These are phyloP conservation scores for Diadegma fenestrale DNA, from an alignment of 2,888 invertebrate species.

Conservation along the genomic window DNA sequence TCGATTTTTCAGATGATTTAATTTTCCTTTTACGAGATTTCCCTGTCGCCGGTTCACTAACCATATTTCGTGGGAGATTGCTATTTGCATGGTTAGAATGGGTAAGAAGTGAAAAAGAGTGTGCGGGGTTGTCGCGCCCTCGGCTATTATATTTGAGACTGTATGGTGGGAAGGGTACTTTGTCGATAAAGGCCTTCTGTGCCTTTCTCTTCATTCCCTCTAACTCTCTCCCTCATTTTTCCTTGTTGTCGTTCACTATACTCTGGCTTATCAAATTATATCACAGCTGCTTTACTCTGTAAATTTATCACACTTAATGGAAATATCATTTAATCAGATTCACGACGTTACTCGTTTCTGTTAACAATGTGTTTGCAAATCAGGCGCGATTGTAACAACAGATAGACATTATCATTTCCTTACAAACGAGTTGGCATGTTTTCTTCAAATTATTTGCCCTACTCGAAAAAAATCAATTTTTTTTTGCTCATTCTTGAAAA, in stretches of 20 bases:
- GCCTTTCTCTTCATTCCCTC: background rate
- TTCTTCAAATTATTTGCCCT: background rate
- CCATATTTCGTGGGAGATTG: slow-evolving; percentile 42
- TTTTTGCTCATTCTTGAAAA: too few relatives aligned
- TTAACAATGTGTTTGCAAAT: background rate
- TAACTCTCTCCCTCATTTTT: background rate
- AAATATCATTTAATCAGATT: slow-evolving; percentile 17
- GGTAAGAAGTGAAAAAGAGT: background rate
- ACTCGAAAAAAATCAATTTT: background rate
- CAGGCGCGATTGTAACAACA: background rate
- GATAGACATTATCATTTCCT: background rate
- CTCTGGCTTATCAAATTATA: slow-evolving; percentile 26
- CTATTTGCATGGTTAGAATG: slow-evolving; percentile 46
- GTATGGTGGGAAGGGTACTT: background rate
- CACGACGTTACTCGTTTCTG: background rate
- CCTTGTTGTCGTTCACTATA: background rate
- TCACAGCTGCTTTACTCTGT: slow-evolving; percentile 21
- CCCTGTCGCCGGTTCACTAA: slow-evolving; percentile 10
- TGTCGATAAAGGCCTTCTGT: slow-evolving; percentile 21
- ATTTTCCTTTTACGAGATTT: slow-evolving; percentile 6
- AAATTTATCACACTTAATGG: background rate
- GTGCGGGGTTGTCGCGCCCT: background rate
- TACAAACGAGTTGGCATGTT: background rate
- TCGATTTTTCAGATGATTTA: slow-evolving; percentile 28
- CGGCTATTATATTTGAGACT: slow-evolving; percentile 39